phyloP scores from a whole-genome alignment of 64 coral and sea anemone species.

The Orbicella faveolata region DNA sequence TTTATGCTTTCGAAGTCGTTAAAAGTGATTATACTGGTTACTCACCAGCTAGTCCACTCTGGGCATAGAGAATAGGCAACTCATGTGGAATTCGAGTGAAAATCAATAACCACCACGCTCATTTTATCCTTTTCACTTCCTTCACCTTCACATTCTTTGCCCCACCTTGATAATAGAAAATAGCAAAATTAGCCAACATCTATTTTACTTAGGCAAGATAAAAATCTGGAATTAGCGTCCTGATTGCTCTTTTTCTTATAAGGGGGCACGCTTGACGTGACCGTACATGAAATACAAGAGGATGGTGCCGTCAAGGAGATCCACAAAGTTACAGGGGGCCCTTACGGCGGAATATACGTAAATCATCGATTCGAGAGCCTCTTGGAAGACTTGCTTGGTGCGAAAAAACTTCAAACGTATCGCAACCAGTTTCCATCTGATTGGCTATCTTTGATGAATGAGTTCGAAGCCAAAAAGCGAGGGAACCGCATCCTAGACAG shows the following conservation, averaged over 20 bases:
- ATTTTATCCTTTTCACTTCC: too few species aligned
- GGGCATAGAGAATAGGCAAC: too few species aligned
- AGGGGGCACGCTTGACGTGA: neutral
- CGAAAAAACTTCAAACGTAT: conserved; percentile 6
- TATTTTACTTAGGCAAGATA: too few species aligned
- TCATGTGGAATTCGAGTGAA: too few species aligned
- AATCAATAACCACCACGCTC: too few species aligned
- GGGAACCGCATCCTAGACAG: conserved; percentile 38
- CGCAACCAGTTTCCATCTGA: conserved; percentile 8
- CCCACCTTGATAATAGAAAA: too few species aligned
- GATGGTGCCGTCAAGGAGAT: conserved; percentile 36
- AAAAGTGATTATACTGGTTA: too few species aligned
- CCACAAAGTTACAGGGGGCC: conserved; percentile 33
- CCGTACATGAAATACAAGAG: neutral
- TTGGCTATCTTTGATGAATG: conserved; percentile 38
- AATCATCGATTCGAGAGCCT: conserved; percentile 24
- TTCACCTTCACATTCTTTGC: too few species aligned
- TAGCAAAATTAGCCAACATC: too few species aligned
- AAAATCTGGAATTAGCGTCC: too few species aligned
- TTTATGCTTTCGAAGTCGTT: too few species aligned
- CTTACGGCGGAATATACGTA: conserved; percentile 34
- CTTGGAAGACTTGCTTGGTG: conserved; percentile 15
- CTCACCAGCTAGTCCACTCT: too few species aligned
- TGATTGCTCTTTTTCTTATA: neutral
- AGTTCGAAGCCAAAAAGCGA: conserved; percentile 50